Evolutionary conservation across 1,140 invertebrate species (phyloP).

Genomic region (Ditylenchus dipsaci): DNA sequence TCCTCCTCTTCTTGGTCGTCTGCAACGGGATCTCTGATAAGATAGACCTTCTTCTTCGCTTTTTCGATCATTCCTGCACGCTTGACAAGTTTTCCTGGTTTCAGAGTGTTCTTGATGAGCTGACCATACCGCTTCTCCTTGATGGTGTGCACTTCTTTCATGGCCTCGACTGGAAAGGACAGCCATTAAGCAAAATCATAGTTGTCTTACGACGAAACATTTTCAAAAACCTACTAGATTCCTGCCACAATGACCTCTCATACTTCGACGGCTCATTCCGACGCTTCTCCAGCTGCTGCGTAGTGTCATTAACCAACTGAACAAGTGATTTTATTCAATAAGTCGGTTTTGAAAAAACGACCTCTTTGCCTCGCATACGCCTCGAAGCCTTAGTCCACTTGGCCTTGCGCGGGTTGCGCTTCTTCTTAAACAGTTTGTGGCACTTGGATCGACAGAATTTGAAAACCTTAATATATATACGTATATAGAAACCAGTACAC

Average conservation of each 20-base stretch:
- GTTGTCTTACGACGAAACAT: too few species aligned
- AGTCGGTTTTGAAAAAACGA: too few species aligned
- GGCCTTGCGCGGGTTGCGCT: slow-evolving; percentile 95
- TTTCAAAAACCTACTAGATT: slow-evolving; percentile 70
- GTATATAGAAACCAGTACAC: too few species aligned
- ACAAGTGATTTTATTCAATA: slow-evolving; percentile 67
- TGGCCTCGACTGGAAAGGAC: slow-evolving; percentile 72
- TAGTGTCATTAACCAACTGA: slow-evolving; percentile 79
- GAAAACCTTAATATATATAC: slow-evolving; percentile 74
- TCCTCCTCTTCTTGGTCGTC: slow-evolving; percentile 31
- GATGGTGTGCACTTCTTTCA: slow-evolving; percentile 80
- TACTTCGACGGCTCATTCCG: slow-evolving; percentile 87
- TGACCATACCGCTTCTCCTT: slow-evolving; percentile 71
- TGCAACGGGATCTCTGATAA: slow-evolving; percentile 53
- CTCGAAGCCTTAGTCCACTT: slow-evolving; percentile 98
- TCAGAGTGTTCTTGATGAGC: slow-evolving; percentile 50
- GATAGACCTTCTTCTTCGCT: slow-evolving; percentile 52
- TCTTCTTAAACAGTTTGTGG: slow-evolving; percentile 94
- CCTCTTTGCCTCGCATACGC: slow-evolving; percentile 88
- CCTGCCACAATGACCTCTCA: slow-evolving; percentile 82
- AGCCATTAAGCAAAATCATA: too few species aligned
- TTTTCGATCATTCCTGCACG: slow-evolving; percentile 43
- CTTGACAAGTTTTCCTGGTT: slow-evolving; percentile 43
- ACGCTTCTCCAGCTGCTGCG: slow-evolving; percentile 92
- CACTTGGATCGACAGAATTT: slow-evolving; percentile 98